phyloP scores from a whole-genome alignment of 2,797 vertebrate genomes.

The Notamacropus eugenii region DNA sequence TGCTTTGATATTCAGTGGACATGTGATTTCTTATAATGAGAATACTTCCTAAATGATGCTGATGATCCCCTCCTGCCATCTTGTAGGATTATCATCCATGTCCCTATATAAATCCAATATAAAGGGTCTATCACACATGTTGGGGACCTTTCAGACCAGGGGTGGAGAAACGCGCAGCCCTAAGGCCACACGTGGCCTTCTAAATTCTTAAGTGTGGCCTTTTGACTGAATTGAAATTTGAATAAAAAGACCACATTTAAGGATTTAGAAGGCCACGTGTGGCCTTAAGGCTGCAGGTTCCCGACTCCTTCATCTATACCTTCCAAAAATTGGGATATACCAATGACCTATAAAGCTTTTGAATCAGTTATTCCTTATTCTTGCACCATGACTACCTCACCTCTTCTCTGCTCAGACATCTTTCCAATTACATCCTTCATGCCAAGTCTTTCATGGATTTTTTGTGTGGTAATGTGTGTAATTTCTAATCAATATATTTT shows the following conservation, averaged over 20 bases:
- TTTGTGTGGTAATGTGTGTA: background rate
- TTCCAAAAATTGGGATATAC: constrained; percentile 42
- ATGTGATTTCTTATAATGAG: background rate
- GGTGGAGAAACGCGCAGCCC: constrained; percentile 25
- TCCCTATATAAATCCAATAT: background rate
- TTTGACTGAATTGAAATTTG: too few relatives aligned
- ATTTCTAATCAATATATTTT: background rate
- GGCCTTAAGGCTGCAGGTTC: background rate
- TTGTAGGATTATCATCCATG: background rate
- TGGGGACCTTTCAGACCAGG: constrained; percentile 5
- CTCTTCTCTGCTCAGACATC: background rate
- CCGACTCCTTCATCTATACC: constrained; percentile 21
- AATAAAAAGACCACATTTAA: too few relatives aligned
- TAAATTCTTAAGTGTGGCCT: too few relatives aligned
- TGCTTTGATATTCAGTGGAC: background rate
- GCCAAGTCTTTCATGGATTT: background rate
- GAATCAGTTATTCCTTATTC: background rate
- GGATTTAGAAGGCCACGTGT: too few relatives aligned
- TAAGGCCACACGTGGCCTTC: too few relatives aligned
- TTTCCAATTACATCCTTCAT: background rate
- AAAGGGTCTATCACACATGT: background rate
- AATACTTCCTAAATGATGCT: background rate
- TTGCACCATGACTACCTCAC: background rate
- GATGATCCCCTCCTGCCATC: too few relatives aligned
- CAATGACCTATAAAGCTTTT: background rate